Percentiles rank a stretch among this genome's conserved stretches.
phyloP scores from a whole-genome alignment of 2,113 vertebrate species.

The Lanius ludovicianus region DNA sequence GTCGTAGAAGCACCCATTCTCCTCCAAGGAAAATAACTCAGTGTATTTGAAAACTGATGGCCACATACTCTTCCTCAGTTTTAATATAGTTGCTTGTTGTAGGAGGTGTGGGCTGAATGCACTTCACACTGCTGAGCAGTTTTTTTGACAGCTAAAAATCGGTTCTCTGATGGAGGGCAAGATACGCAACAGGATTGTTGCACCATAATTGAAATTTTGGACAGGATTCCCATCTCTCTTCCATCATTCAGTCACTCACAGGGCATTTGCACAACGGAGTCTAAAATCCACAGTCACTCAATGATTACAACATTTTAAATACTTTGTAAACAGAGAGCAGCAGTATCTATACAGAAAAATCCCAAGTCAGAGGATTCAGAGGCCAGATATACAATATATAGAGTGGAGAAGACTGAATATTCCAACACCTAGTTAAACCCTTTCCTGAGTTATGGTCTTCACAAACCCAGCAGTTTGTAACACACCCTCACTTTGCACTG shows the following conservation, averaged over 20 bases:
- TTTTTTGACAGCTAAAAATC: background rate
- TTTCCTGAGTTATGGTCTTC: background rate
- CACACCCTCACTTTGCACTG: background rate
- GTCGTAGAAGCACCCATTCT: background rate
- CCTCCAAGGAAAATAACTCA: conserved; percentile 9
- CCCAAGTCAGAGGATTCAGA: background rate
- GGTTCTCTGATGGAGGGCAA: background rate
- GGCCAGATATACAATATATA: background rate
- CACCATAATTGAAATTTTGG: background rate
- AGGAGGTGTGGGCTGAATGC: background rate
- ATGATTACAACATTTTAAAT: background rate
- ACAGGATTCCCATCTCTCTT: background rate
- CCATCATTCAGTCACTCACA: background rate
- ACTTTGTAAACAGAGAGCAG: background rate
- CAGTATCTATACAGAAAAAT: background rate
- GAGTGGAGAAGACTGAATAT: background rate
- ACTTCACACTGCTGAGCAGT: background rate
- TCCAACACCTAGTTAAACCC: background rate
- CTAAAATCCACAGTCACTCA: background rate
- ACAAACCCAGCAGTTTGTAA: background rate
- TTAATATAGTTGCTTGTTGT: background rate
- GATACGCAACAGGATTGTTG: background rate
- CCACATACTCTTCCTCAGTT: background rate
- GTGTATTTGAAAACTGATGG: background rate
- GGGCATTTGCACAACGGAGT: background rate